Conservation (phyloP, 2,888 invertebrate species). For the Rhagonycha fulva region DNA sequence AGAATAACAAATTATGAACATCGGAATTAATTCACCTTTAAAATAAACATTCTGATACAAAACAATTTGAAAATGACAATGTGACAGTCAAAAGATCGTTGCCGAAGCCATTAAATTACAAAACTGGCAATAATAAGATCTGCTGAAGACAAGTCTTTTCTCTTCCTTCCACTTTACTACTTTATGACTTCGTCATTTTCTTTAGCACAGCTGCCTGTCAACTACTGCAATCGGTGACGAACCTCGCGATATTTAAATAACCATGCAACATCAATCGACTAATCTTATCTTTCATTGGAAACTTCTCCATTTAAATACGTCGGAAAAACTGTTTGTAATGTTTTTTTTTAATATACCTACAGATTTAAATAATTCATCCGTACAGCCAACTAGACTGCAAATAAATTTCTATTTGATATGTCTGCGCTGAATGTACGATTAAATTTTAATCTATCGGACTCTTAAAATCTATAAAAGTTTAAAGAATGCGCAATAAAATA, state of each 20-base stretch:
- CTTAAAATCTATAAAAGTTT: neutral
- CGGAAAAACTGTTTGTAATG: neutral
- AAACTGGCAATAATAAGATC: slow-evolving; percentile 42
- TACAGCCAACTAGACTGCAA: neutral
- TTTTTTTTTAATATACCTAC: neutral
- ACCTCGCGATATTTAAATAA: neutral
- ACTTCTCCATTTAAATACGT: neutral
- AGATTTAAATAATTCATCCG: neutral
- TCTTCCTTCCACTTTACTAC: slow-evolving; percentile 9
- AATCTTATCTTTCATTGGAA: neutral
- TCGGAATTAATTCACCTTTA: slow-evolving; percentile 36
- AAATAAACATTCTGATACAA: slow-evolving; percentile 43
- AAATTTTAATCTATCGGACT: neutral
- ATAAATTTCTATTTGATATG: neutral
- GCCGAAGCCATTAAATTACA: slow-evolving; percentile 44
- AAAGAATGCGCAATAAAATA: neutral
- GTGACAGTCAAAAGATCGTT: slow-evolving; percentile 43
- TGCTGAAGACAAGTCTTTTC: slow-evolving; percentile 18
- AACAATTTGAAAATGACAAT: slow-evolving; percentile 41
- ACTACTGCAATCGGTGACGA: slow-evolving; percentile 13
- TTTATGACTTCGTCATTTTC: slow-evolving; percentile 6
- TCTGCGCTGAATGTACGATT: neutral
- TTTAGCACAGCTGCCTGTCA: slow-evolving; percentile 12
- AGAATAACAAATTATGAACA: slow-evolving; percentile 34
- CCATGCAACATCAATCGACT: neutral